Conservation (phyloP, 2,113 vertebrate genomes). For the Microcebus murinus region DNA sequence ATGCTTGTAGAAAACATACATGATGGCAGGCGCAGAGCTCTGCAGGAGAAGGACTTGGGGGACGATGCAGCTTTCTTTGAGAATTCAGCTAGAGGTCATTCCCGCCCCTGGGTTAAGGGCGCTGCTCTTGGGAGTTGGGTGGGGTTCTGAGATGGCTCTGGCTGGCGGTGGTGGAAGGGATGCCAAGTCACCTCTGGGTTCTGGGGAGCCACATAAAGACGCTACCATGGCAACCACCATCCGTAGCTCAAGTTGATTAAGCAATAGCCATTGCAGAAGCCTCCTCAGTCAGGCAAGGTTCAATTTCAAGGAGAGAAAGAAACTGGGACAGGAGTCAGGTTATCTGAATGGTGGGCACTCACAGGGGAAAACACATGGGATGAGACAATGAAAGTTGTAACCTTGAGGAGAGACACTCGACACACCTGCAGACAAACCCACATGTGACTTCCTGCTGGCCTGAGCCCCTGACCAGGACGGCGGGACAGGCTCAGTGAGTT, state of each 20-base stretch:
- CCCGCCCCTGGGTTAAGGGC: background rate
- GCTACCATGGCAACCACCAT: background rate
- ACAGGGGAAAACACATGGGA: background rate
- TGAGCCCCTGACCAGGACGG: background rate
- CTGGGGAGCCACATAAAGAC: background rate
- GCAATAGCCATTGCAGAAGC: background rate
- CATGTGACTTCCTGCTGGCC: background rate
- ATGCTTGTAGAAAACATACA: background rate
- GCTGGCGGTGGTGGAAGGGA: background rate
- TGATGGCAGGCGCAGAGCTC: background rate
- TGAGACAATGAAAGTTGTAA: background rate
- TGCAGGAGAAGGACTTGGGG: fast-evolving
- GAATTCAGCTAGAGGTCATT: slow-evolving; percentile 65
- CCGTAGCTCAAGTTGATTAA: background rate
- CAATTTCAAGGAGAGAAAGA: background rate
- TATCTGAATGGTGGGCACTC: background rate
- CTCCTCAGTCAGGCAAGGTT: background rate
- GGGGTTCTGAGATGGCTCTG: background rate
- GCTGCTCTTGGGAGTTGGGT: background rate
- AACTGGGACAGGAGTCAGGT: background rate
- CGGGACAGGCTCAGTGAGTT: background rate
- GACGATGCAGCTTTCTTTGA: background rate
- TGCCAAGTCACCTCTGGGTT: background rate
- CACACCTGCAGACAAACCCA: background rate
- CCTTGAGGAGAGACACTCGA: background rate